These are phyloP conservation scores for Eulemur mongoz DNA, from an alignment of 2,797 vertebrate species.

Conservation along the genomic window DNA sequence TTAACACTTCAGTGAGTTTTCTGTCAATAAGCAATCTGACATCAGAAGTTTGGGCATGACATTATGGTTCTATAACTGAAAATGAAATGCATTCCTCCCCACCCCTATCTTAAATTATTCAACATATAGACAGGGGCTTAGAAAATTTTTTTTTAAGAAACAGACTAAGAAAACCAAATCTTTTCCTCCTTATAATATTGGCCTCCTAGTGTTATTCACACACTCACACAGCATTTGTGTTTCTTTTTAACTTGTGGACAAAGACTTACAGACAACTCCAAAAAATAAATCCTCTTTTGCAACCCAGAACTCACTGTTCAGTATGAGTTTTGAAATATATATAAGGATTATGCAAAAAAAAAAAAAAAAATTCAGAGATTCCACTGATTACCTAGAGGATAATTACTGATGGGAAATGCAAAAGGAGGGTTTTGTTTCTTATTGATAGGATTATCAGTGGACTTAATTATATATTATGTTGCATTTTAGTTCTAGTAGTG, in stretches of 20 bases:
- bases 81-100: not conserved
- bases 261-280: not conserved
- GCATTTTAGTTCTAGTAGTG: not conserved
- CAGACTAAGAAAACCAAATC: not conserved
- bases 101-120: not conserved
- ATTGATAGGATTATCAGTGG: not conserved
- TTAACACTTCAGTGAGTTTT: conserved; percentile 8
- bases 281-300: not conserved
- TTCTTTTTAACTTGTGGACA: not conserved
- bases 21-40: not conserved
- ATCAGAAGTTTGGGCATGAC: not conserved
- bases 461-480: not conserved
- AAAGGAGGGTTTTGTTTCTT: not conserved
- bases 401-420: not conserved
- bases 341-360: not conserved
- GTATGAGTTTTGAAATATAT: not conserved
- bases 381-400: not conserved
- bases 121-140: not conserved
- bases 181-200: not conserved
- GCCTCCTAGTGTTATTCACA: conserved; percentile 3
- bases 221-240: not conserved
- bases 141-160: not conserved
- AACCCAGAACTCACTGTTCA: not conserved
- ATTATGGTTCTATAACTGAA: not conserved
- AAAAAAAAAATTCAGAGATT: not conserved